Conservation (phyloP, 2,888 invertebrate species). For the Drosophila kuntzei region DNA sequence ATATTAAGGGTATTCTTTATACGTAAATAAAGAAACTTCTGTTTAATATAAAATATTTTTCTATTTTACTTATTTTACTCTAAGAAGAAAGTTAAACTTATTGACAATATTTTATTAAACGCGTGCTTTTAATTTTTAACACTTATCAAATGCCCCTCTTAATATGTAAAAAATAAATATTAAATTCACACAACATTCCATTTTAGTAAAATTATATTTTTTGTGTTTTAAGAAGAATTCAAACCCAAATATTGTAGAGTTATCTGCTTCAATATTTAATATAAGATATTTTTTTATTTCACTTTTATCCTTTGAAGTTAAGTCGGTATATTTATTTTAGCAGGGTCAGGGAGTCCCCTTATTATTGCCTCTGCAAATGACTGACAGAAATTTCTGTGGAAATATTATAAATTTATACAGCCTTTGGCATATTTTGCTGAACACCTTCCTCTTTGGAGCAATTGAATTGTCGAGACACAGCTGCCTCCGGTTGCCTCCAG, state of each 20-base stretch:
- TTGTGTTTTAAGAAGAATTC: neutral
- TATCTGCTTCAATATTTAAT: neutral
- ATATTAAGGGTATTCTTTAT: neutral
- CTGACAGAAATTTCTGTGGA: slow-evolving; percentile 20
- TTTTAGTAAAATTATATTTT: neutral
- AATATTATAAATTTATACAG: slow-evolving; percentile 33
- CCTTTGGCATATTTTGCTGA: slow-evolving; percentile 42
- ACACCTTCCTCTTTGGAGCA: slow-evolving; percentile 37
- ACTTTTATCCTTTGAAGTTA: neutral
- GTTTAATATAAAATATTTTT: neutral
- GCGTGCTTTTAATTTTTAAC: neutral
- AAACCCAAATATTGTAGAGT: neutral
- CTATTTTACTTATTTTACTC: too few species aligned
- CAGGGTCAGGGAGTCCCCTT: neutral
- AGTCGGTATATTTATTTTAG: neutral
- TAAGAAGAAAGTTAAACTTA: too few species aligned
- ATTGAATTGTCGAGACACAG: slow-evolving; percentile 33
- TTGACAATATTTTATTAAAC: neutral
- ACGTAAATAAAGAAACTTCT: neutral
- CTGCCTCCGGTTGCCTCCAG: slow-evolving; percentile 15
- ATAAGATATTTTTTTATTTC: neutral
- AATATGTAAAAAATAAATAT: too few species aligned
- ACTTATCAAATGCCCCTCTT: neutral
- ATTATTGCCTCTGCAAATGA: slow-evolving; percentile 3
- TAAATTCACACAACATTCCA: neutral